Base-by-base conservation (phyloP, 2,888 invertebrate species). In the Ommatoiulus sabulosus region DNA sequence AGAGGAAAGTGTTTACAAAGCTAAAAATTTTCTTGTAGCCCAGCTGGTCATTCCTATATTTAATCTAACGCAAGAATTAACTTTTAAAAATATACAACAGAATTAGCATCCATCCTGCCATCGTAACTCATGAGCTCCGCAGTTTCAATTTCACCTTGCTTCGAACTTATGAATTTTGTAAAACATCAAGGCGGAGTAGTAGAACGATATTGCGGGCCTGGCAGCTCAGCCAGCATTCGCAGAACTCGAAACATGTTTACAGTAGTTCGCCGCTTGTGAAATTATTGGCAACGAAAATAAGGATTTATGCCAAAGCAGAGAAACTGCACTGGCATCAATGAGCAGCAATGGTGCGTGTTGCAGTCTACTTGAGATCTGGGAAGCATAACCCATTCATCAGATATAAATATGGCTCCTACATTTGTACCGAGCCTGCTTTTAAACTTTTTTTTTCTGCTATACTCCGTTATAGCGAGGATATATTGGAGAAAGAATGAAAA, bases 231-330 rank as follows among this genome's bases (percentile, higher is more conserved):
- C 10, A 80, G 80, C 24, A 35, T 10, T 80, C 35, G 10, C 80
- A 35, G 10, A 20, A 20, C 12, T 80, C 35, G 35, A 52, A n/a
- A 52, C 15, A 35, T 80, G 80, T 80, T 80, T 80, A 80, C 80
- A 80, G 10, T 35, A 80, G 24, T 20, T 80, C 12, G 80, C 80
- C 35, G 35, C 80, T 80, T 10, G 80, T 12, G 35, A 80, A 80
- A 80, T 80, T 80, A 80, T 80, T 80, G 80, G 80, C 80, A 80
- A 35, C 80, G 35, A 80, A 80, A 80, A 80, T 15, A 24, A 80
- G 80, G 80, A 80, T 80, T 80, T 80, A 80, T 80, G 80, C 80
- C 80, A 80, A 80, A 80, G 80, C 80, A 80, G 80, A 35, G 35
- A 80, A 80, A 80, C 80, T 35, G 80, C 35, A 35, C 80, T 80